Evolutionary conservation across 1,140 invertebrate species (phyloP), one percentile per base, ranked within the genome.

Genomic region (Cotesia typhae): DNA sequence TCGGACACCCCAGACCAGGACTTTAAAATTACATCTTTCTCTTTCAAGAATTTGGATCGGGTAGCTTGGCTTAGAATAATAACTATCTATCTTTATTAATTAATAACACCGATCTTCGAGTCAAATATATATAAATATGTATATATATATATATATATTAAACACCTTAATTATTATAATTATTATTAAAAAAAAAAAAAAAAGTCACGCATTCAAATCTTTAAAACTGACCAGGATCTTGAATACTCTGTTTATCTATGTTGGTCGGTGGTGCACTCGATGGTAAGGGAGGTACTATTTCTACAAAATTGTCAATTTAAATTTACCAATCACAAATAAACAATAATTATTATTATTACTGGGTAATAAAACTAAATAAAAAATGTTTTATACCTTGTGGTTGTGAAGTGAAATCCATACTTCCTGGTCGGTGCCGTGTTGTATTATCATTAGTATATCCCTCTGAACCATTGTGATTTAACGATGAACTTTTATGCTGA

Each of bases 281-380:
- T 77, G 85, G 85, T 79, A 87, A 78, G 67, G 85, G 85, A 77
- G 85, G 85, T 75, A 83, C 84, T 83, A 85, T 79, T 82, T 87
- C 85, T 86, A 83, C 64, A 82, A 86, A 84, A 82, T 68, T 55
- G 37, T 55, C n/a, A 20, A 67, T 4, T 67, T 7, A 67, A 1
- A 28, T 47, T 47, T 47, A 6, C 5, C 41, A 47, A 28, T 37
- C 7, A 12, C n/a, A 38, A 38, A 41, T 37, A 28, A 14, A 10
- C 4, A 41, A 38, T 65, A 4, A 65, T 12, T 14, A 14, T 14
- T 47, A 41, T 37, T 28, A 41, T 41, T 38, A 6, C 9, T 28
- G 47, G 14, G 38, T 4, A 6, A 41, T 28, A 28, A 61, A 61
- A 12, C 3, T 36, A 28, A 36, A 6, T 61, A 12, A 28, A 9